Evolutionary conservation across 2,888 invertebrate genomes (phyloP), one percentile per base, ranked within the genome.

Genomic region (Drosophila diplacantha): DNA sequence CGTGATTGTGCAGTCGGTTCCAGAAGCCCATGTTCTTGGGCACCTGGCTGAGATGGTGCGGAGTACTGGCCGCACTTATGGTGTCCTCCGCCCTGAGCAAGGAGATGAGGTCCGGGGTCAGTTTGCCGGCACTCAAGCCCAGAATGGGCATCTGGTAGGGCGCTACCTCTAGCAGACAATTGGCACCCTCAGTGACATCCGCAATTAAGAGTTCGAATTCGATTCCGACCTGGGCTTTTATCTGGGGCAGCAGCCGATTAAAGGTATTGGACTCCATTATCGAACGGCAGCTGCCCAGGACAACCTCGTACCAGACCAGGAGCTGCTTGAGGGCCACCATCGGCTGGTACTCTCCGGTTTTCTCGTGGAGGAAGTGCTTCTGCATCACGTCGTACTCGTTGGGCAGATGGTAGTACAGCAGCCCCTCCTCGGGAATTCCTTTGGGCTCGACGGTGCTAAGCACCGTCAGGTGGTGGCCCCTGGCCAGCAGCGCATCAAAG

Each of bases 281-380:
- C 4, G 56, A 32, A 4, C 56, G 62, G n/a, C 82, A 83, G 50
- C 51, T 71, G 53, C 64, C 70, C 51, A 82, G 43, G 35, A 72
- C 14, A 0, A 69, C 60, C 24, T 82, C 80, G 49, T 78, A 73
- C 82, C 78, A 83, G 22, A 76, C 69, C n/a, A 83, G 29, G 43
- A 80, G 16, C 12, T 80, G 75, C 22, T 60, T 66, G 0, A 70
- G 14, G 11, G 65, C 49, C 58, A 65, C 68, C 24, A 56, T 24
- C 1, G 47, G 7, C 22, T 41, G 37, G 9, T 67, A 74, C 8
- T 53, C 14, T 0, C 55, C 52, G 7, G 29, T 22, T 1, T 5
- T 16, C 11, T 50, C 8, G 5, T 57, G 11, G 7, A 54, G 20
- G 44, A 70, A 81, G 35, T 77, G 72, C 46, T 75, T 72, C 14